Percentiles rank a stretch among this genome's conserved stretches.
phyloP scores from a whole-genome alignment of 2,888 invertebrate genomes.

The Zonitis immaculata region DNA sequence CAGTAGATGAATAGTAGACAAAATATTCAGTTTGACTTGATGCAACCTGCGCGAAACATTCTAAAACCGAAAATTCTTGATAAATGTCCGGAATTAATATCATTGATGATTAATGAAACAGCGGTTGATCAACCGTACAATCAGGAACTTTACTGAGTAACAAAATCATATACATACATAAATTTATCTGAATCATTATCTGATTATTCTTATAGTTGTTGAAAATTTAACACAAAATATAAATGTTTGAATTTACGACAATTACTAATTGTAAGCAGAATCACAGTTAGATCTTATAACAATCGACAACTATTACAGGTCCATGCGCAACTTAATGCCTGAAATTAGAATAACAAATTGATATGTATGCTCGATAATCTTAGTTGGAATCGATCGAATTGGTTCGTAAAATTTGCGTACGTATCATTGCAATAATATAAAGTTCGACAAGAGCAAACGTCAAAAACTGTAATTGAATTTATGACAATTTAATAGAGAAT shows the following conservation, averaged over 20 bases:
- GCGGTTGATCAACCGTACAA: constrained; percentile 36
- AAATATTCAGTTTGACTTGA: constrained; percentile 34
- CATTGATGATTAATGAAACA: constrained; percentile 43
- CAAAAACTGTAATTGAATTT: background rate
- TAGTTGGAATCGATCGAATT: no score
- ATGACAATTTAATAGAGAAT: background rate
- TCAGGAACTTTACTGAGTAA: constrained; percentile 36
- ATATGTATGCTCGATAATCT: no score
- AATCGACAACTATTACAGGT: background rate
- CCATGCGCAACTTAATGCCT: background rate
- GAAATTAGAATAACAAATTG: no score
- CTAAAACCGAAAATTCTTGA: constrained; percentile 40
- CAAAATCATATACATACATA: background rate
- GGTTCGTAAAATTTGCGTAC: no score
- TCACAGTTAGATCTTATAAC: background rate
- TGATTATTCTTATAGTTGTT: no score
- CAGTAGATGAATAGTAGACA: constrained; percentile 32
- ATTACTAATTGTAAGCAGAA: background rate
- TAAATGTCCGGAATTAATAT: constrained; percentile 45
- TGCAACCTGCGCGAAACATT: constrained; percentile 20
- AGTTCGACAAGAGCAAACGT: no score
- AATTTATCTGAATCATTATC: background rate
- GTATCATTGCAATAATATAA: no score
- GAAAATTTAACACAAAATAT: no score
- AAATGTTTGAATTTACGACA: no score